Evolutionary conservation across 2,888 invertebrate genomes (phyloP), one percentile per base, ranked within the genome.

Genomic region (Drosophila anomelani): DNA sequence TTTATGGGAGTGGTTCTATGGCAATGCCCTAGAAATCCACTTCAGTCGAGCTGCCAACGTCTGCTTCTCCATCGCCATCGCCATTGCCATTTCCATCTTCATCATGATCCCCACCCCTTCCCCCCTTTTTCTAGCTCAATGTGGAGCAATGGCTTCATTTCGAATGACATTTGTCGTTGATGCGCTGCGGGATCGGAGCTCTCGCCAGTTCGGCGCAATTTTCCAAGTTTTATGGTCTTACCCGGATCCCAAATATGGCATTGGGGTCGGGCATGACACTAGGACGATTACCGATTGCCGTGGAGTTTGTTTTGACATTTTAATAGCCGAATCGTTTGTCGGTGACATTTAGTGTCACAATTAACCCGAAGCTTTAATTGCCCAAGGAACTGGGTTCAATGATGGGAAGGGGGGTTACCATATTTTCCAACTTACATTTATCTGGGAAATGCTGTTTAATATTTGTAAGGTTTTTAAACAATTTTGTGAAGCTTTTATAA

Each of bases 91-190:
- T 23, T 34, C 51, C 51, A 51, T 34, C 20, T 34, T 51, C 51
- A 34, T 51, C 34, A 5, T 15, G 51, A 34, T 20, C 23, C 9
- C 23, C 41, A 17, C 43, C 38, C 20, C 26, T 20, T 4, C 43
- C 1, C 39, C n/a, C 32, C 36, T 41, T n/a, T 57, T 13, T 39
- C 23, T 7, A n/a, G 23, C 29, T 10, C 38, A 41, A 82, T 82
- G 77, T 84, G 88, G 88, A 88, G 88, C 84, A 84, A 84, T 75
- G 83, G 78, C 84, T 84, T 84, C 83, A 84, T 84, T 88, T 76
- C 83, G 74, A 85, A 82, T 88, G 84, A 88, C 84, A 84, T 78
- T 80, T 74, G 88, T 73, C 62, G 76, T 74, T 78, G 85, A 75
- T 76, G 83, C 85, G 59, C 87, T 67, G 58, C 87, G 83, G 83